These are phyloP conservation scores for Anneissia japonica DNA, from an alignment of 35 echinoderm and acorn worm genomes.

Conservation along the genomic window DNA sequence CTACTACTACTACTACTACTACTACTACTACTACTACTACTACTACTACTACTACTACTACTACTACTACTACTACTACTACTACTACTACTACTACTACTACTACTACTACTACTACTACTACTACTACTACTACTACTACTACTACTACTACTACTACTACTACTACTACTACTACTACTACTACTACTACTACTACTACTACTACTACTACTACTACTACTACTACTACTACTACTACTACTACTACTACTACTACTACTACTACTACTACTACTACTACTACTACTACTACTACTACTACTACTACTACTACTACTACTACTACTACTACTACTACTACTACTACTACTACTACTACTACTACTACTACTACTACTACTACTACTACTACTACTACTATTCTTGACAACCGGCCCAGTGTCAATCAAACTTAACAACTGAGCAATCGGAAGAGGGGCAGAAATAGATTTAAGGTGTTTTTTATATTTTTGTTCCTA, in stretches of 20 bases:
- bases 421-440: no score
- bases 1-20: not conserved
- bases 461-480: no score
- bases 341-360: conserved; percentile 1
- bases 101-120: conserved; percentile 3
- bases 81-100: conserved; percentile 1
- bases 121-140: conserved; percentile 3
- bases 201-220: conserved; percentile 1
- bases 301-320: conserved; percentile 3
- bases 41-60: conserved; percentile 1
- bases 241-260: not conserved
- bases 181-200: conserved; percentile 1
- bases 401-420: not conserved
- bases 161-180: conserved; percentile 1
- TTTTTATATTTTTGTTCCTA: no score
- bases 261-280: conserved; percentile 3
- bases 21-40: not conserved
- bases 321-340: conserved; percentile 1
- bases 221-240: not conserved
- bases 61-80: conserved; percentile 3
- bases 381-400: conserved; percentile 3
- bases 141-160: conserved; percentile 1
- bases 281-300: conserved; percentile 4
- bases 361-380: conserved; percentile 3
- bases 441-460: no score